phyloP scores from a whole-genome alignment of 37 sponge, comb jelly and placozoan genomes.

The Tethya wilhelma region DNA sequence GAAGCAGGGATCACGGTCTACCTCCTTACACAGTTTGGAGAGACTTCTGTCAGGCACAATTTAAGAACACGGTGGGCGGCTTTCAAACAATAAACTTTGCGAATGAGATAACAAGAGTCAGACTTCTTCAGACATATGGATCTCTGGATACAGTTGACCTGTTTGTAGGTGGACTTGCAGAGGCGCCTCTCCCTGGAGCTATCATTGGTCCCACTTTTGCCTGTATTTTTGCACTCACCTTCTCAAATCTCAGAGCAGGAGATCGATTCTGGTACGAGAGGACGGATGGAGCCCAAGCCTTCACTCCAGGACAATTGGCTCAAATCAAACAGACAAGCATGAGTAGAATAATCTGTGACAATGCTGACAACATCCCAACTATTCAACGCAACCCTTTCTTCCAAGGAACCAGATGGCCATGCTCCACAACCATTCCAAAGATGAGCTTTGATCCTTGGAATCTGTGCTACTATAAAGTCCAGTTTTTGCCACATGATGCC shows the following conservation, averaged over 20 bases:
- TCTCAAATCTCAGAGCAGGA: slow-evolving; percentile 78
- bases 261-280: slow-evolving; percentile 91
- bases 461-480: too few species aligned
- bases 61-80: not conserved
- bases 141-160: slow-evolving; percentile 69
- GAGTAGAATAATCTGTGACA: slow-evolving; percentile 86
- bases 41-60: slow-evolving; percentile 47
- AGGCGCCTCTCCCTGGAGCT: slow-evolving; percentile 61
- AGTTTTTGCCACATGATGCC: too few species aligned
- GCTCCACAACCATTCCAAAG: too few species aligned
- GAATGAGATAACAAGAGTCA: slow-evolving; percentile 24
- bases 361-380: slow-evolving; percentile 46
- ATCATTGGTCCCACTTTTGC: slow-evolving; percentile 91
- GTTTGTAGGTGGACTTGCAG: slow-evolving; percentile 84
- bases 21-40: slow-evolving; percentile 70
- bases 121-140: slow-evolving; percentile 59
- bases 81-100: slow-evolving; percentile 4
- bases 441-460: too few species aligned
- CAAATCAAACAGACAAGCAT: slow-evolving; percentile 50
- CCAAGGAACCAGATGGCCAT: too few species aligned
- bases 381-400: slow-evolving; percentile 76
- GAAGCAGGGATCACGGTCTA: slow-evolving; percentile 91
- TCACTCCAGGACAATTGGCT: slow-evolving; percentile 64
- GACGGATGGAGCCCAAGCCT: slow-evolving; percentile 59
- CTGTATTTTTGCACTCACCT: slow-evolving; percentile 82